Conservation (phyloP, 2,113 vertebrate species). For the Nerophis lumbriciformis region DNA sequence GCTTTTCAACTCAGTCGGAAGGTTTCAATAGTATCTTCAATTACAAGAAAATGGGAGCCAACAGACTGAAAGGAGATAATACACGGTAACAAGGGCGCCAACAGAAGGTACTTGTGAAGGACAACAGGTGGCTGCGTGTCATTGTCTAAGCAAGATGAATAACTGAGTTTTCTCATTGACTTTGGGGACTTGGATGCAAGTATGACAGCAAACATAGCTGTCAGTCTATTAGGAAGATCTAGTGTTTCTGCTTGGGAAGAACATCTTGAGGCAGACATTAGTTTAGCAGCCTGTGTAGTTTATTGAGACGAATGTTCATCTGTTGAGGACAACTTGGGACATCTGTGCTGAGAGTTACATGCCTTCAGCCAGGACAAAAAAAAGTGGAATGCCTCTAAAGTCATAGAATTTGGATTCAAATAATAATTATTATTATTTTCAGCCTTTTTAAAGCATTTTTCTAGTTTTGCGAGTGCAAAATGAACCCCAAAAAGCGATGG, state of each 20-base stretch:
- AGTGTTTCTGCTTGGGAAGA: conserved; percentile 5
- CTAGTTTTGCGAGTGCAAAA: no score
- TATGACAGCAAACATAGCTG: conserved; percentile 7
- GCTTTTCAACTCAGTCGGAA: no score
- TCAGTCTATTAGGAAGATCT: conserved; percentile 13
- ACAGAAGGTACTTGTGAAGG: background rate
- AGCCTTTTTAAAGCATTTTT: no score
- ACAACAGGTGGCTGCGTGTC: conserved; percentile 5
- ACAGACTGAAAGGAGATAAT: background rate
- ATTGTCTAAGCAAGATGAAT: conserved; percentile 25
- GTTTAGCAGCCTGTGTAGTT: background rate
- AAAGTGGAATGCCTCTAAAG: no score
- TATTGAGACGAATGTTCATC: background rate
- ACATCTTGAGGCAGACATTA: background rate
- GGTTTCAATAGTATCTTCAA: no score
- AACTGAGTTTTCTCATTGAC: conserved; percentile 16
- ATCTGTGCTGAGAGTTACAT: background rate
- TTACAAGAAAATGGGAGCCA: no score
- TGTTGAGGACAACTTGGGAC: background rate
- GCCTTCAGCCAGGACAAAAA: no score
- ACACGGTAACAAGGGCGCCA: background rate
- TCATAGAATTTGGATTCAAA: no score
- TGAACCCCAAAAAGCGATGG: no score
- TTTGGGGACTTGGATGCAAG: background rate
- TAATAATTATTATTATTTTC: no score